Percentiles rank a stretch among this genome's conserved stretches.
phyloP scores from a whole-genome alignment of 2,888 invertebrate genomes.

The Sarcophaga variegata region DNA sequence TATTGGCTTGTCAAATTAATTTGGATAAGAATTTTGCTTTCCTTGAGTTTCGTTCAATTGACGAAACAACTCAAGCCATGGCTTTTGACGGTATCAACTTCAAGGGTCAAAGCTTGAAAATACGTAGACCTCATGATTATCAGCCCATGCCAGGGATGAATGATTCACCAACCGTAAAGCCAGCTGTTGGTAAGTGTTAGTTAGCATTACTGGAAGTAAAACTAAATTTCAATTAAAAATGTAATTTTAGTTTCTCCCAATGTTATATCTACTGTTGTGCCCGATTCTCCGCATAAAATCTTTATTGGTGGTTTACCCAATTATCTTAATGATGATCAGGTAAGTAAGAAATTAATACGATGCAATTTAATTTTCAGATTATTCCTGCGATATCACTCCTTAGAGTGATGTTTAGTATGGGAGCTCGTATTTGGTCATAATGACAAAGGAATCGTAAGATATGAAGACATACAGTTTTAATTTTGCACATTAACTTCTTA shows the following conservation, averaged over 20 bases:
- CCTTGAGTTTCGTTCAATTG: constrained; percentile 97
- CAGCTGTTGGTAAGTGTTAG: constrained; percentile 85
- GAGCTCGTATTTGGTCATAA: too few species aligned
- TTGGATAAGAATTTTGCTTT: constrained; percentile 99
- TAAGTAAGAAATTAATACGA: constrained; percentile 80
- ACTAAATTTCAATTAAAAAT: constrained; percentile 9
- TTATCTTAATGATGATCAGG: constrained; percentile 99
- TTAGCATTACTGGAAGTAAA: background rate
- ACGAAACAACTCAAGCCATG: constrained; percentile 99
- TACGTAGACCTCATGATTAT: constrained; percentile 98
- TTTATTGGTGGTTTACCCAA: constrained; percentile 99
- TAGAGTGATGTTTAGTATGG: too few species aligned
- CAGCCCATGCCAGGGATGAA: constrained; percentile 98
- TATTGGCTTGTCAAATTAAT: constrained; percentile 98
- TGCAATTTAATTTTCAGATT: too few species aligned
- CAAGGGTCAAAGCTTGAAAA: constrained; percentile 98
- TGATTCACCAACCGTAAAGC: constrained; percentile 92
- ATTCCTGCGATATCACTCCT: too few species aligned
- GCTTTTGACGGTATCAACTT: constrained; percentile 99
- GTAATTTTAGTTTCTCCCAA: constrained; percentile 80
- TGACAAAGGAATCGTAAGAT: too few species aligned
- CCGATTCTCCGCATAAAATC: constrained; percentile 99
- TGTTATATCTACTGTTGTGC: constrained; percentile 95
- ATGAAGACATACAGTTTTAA: too few species aligned
- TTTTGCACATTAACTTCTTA: too few species aligned